These are phyloP conservation scores for Brachionus plicatilis DNA, from an alignment of 1,140 invertebrate species.

Conservation along the genomic window DNA sequence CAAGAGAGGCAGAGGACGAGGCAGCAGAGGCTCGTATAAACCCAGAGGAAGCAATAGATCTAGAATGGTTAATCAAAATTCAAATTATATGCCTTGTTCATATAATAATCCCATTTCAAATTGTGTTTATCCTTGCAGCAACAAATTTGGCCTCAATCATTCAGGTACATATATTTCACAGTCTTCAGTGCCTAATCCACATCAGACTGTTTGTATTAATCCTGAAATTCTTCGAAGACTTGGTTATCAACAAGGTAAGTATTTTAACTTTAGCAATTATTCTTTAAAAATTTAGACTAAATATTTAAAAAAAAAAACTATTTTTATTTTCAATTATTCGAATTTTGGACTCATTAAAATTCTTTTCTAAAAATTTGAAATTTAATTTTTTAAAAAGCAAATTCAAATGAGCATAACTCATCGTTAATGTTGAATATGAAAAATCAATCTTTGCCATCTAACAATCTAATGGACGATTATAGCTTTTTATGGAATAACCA, in stretches of 20 bases:
- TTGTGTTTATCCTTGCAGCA: not conserved
- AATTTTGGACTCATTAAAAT: not conserved
- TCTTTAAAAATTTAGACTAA: no score
- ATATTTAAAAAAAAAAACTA: no score
- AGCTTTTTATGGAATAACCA: not conserved
- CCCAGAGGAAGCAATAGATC: not conserved
- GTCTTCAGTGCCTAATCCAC: not conserved
- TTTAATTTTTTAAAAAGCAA: not conserved
- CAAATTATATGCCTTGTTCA: not conserved
- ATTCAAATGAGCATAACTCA: not conserved
- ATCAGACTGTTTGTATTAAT: conserved; percentile 27
- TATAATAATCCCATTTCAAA: conserved; percentile 3
- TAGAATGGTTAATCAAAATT: not conserved
- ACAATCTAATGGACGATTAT: not conserved
- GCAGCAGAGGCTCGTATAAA: conserved; percentile 17
- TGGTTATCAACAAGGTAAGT: conserved; percentile 10
- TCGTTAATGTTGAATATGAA: not conserved
- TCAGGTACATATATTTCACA: not conserved
- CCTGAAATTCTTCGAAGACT: conserved; percentile 10
- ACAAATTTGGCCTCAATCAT: not conserved
- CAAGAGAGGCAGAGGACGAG: not conserved
- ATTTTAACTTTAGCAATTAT: not conserved
- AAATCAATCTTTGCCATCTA: not conserved
- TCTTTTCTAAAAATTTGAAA: not conserved
- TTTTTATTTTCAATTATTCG: no score